phyloP scores from a whole-genome alignment of 2,113 vertebrate species.

The Corydoras maculifer region DNA sequence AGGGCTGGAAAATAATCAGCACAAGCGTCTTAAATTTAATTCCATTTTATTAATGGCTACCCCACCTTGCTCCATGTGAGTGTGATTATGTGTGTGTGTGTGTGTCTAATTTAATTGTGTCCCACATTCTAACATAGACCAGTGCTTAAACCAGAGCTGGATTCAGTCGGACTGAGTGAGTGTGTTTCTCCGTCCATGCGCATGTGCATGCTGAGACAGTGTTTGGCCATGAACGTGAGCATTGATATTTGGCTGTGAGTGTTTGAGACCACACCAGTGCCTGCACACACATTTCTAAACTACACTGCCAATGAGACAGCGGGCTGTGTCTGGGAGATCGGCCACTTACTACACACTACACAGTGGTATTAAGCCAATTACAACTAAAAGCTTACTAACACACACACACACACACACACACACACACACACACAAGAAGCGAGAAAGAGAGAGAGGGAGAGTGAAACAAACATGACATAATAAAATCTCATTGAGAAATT shows the following conservation, averaged over 20 bases:
- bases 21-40: too few relatives aligned
- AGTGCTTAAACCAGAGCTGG: too few relatives aligned
- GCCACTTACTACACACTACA: constrained; percentile 25
- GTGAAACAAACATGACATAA: neutral
- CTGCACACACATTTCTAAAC: constrained; percentile 14
- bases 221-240: constrained; percentile 26
- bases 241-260: constrained; percentile 26
- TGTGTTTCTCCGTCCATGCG: constrained; percentile 1
- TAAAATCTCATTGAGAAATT: constrained; percentile 16
- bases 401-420: constrained; percentile 17
- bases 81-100: too few relatives aligned
- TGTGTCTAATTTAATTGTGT: too few relatives aligned
- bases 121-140: too few relatives aligned
- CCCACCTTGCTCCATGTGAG: too few relatives aligned
- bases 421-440: constrained; percentile 5
- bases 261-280: constrained; percentile 23
- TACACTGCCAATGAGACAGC: constrained; percentile 36
- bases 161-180: neutral
- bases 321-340: constrained; percentile 25
- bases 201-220: constrained; percentile 21
- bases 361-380: constrained; percentile 28
- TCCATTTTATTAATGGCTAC: too few relatives aligned
- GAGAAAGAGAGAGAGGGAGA: too few relatives aligned
- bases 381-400: constrained; percentile 12
- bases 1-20: too few relatives aligned